phyloP scores from a whole-genome alignment of 2,797 vertebrate genomes.

The Mycteria americana region DNA sequence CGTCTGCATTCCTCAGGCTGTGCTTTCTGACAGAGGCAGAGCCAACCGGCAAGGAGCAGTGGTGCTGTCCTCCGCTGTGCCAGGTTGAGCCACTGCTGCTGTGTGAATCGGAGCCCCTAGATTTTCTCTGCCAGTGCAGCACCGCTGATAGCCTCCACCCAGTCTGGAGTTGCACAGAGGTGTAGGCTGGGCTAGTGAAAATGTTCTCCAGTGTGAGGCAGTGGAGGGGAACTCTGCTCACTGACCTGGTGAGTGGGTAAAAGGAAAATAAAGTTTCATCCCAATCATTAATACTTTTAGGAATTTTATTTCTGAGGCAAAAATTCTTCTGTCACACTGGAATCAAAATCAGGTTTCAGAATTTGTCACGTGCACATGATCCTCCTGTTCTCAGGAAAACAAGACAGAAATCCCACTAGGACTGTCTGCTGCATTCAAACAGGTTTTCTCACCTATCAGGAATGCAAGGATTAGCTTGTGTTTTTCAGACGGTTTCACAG shows the following conservation, averaged over 20 bases:
- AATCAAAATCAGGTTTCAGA: neutral
- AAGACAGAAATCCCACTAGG: neutral
- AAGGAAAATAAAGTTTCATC: neutral
- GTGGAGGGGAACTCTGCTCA: neutral
- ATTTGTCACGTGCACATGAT: fast-evolving
- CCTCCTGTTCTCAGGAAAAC: neutral
- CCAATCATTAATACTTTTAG: neutral
- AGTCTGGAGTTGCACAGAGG: neutral
- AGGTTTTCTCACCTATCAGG: neutral
- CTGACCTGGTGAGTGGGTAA: neutral
- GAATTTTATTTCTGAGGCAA: neutral
- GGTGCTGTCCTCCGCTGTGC: neutral
- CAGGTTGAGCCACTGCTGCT: neutral
- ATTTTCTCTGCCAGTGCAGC: neutral
- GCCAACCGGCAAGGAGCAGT: neutral
- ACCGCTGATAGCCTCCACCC: neutral
- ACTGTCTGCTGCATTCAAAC: neutral
- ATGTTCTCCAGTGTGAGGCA: neutral
- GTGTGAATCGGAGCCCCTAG: neutral
- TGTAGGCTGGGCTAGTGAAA: neutral
- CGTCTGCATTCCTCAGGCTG: neutral
- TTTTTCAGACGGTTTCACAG: neutral
- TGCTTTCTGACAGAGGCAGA: neutral
- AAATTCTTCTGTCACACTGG: neutral
- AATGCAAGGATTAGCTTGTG: neutral